Conservation (phyloP, 2,113 vertebrate species). For the Erythrocercus mccallii region DNA sequence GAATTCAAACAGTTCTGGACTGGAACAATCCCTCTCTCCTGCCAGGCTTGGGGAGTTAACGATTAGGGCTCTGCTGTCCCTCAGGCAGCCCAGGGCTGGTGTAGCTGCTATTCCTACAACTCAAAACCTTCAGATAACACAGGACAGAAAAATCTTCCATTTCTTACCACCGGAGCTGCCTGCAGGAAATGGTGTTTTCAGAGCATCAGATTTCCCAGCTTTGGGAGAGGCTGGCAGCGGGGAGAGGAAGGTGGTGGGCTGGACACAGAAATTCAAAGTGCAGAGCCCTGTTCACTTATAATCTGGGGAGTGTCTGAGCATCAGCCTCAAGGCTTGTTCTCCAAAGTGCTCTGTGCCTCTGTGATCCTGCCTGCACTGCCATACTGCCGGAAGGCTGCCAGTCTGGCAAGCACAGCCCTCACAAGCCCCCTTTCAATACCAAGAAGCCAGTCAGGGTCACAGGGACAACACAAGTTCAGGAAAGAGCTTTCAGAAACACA, state of each 20-base stretch:
- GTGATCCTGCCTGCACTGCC: background rate
- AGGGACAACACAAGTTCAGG: background rate
- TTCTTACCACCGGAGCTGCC: background rate
- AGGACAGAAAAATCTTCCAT: background rate
- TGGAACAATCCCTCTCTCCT: background rate
- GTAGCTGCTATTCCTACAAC: background rate
- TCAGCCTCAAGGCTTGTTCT: background rate
- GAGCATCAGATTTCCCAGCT: background rate
- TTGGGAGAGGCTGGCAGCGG: accelerated
- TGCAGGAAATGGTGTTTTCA: background rate
- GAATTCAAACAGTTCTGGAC: background rate
- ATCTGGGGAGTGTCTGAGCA: background rate
- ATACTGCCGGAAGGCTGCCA: accelerated
- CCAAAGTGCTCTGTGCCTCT: background rate
- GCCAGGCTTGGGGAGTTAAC: background rate
- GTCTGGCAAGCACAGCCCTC: background rate
- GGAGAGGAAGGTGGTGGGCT: background rate
- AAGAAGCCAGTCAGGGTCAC: background rate
- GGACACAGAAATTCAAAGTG: background rate
- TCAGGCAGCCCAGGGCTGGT: background rate
- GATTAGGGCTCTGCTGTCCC: background rate
- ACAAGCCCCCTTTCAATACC: background rate
- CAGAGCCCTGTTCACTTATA: background rate
- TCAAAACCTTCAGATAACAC: background rate
- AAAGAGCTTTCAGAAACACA: background rate